Evolutionary conservation across 1,140 invertebrate species (phyloP).

Genomic region (Ips nitidus): DNA sequence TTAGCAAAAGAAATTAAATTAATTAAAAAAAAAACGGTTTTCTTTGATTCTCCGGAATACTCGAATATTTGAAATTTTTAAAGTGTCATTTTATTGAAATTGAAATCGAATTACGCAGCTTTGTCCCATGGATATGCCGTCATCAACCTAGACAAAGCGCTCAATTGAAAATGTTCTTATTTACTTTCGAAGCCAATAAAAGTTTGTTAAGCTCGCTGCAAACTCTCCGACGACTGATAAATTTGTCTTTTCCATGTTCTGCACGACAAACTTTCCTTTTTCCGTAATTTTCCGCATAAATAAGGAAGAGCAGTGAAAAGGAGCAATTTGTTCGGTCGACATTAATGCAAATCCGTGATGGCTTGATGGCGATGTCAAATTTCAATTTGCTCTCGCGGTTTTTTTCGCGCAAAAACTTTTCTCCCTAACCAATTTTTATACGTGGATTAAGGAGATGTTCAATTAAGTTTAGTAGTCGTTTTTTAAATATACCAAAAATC

Average conservation of each 20-base stretch:
- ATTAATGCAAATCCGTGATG: conserved; percentile 5
- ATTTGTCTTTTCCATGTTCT: conserved; percentile 12
- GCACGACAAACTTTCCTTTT: conserved; percentile 5
- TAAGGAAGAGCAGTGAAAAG: conserved; percentile 18
- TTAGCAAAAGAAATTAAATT: too few relatives aligned
- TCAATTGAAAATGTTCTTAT: conserved; percentile 15
- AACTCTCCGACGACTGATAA: conserved; percentile 7
- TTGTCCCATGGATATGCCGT: too few relatives aligned
- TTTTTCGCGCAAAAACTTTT: background rate
- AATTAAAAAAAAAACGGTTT: too few relatives aligned
- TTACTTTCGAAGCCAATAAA: conserved; percentile 23
- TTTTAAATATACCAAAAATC: background rate
- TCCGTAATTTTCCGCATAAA: conserved; percentile 25
- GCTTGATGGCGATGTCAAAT: too few relatives aligned
- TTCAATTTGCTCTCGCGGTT: background rate
- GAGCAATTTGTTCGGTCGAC: conserved; percentile 5
- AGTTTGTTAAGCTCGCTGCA: conserved; percentile 15
- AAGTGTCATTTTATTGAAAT: too few relatives aligned
- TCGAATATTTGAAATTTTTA: too few relatives aligned
- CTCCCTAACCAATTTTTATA: background rate
- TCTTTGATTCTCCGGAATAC: too few relatives aligned
- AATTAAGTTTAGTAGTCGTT: background rate
- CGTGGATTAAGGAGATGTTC: background rate
- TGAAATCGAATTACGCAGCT: too few relatives aligned
- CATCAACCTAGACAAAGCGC: background rate